phyloP scores from a whole-genome alignment of 2,888 invertebrate genomes.

The Chrysotoxum bicinctum region DNA sequence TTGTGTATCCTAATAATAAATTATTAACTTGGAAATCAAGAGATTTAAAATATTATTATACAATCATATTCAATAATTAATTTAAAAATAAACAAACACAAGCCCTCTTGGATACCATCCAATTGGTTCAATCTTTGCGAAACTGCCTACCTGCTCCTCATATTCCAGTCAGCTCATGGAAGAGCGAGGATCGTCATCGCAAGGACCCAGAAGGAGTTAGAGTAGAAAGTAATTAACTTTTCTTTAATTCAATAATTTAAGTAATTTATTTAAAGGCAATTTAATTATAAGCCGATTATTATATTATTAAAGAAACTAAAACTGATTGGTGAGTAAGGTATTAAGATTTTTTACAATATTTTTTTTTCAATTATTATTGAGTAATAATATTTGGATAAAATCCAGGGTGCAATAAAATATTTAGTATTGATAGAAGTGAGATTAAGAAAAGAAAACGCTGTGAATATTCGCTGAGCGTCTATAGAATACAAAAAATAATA shows the following conservation, averaged over 20 bases:
- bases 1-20: no score
- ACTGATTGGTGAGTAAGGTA: slow-evolving; percentile 40
- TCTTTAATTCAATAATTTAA: slow-evolving; percentile 9
- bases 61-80: neutral
- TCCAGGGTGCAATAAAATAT: slow-evolving; percentile 61
- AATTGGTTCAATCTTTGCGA: slow-evolving; percentile 91
- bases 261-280: slow-evolving; percentile 24
- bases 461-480: slow-evolving; percentile 62
- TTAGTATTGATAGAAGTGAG: slow-evolving; percentile 43
- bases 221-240: slow-evolving; percentile 54
- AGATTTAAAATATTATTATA: neutral
- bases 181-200: slow-evolving; percentile 90
- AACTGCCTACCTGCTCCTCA: slow-evolving; percentile 93
- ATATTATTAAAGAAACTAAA: slow-evolving; percentile 29
- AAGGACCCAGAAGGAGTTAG: slow-evolving; percentile 78
- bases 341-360: slow-evolving; percentile 9
- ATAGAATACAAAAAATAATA: slow-evolving; percentile 5
- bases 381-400: slow-evolving; percentile 51
- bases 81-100: neutral
- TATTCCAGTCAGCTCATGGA: slow-evolving; percentile 94
- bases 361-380: slow-evolving; percentile 6
- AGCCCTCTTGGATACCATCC: slow-evolving; percentile 93
- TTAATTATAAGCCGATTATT: slow-evolving; percentile 29
- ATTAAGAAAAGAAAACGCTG: slow-evolving; percentile 34
- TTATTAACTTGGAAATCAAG: neutral